These are phyloP conservation scores for Spatula versicolor DNA, from an alignment of 2,797 vertebrate genomes.

Conservation along the genomic window DNA sequence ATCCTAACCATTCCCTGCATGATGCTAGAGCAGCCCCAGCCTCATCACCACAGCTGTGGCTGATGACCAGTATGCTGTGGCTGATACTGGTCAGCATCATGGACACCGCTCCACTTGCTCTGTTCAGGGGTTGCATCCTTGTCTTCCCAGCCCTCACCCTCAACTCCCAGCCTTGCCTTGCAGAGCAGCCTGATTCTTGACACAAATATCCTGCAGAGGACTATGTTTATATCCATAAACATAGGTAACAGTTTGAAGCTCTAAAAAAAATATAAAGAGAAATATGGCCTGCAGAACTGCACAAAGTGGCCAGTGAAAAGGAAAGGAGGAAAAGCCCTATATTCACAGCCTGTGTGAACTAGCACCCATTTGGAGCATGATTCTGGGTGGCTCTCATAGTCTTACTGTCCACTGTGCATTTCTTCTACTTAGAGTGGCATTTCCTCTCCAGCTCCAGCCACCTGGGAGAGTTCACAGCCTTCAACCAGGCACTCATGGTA, in stretches of 20 bases:
- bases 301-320: background rate
- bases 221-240: background rate
- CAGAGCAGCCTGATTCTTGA: background rate
- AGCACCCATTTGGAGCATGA: background rate
- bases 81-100: background rate
- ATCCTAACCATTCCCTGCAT: background rate
- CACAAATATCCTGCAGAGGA: no score
- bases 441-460: background rate
- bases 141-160: background rate
- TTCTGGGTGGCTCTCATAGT: background rate
- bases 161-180: background rate
- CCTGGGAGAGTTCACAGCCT: background rate
- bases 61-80: background rate
- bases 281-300: background rate
- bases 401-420: background rate
- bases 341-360: background rate
- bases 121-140: background rate
- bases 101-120: no score
- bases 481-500: background rate
- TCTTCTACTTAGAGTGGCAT: background rate
- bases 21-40: background rate
- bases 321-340: background rate
- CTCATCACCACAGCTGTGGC: background rate
- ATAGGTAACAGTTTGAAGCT: background rate
- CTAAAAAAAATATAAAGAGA: background rate